Conservation (phyloP, 23 tunicate genomes). For the Diplosoma virens region DNA sequence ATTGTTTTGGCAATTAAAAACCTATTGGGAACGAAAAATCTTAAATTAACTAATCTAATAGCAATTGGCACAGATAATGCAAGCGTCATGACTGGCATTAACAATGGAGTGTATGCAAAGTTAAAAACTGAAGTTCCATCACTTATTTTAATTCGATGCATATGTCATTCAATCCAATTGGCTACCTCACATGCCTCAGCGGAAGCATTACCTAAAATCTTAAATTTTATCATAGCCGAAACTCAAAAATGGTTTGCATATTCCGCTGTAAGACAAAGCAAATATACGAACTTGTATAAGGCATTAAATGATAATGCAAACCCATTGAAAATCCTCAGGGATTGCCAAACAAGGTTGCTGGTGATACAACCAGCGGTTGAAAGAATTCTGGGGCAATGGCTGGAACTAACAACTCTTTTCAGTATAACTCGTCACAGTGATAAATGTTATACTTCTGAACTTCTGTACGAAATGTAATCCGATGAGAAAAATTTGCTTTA, state of each 20-base stretch:
- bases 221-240: constrained; percentile 27
- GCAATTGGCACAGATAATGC: background rate
- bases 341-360: constrained; percentile 25
- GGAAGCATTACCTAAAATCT: background rate
- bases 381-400: constrained; percentile 20
- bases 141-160: constrained; percentile 25
- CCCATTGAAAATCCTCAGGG: constrained; percentile 13
- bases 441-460: constrained; percentile 40
- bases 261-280: constrained; percentile 2
- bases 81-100: too few relatives aligned
- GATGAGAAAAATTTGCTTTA: constrained; percentile 26
- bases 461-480: constrained; percentile 26
- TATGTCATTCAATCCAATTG: constrained; percentile 41
- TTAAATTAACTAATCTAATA: background rate
- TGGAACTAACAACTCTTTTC: constrained; percentile 30
- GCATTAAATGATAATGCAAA: constrained; percentile 1
- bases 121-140: constrained; percentile 6
- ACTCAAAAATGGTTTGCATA: too few relatives aligned
- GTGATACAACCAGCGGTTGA: background rate
- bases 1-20: background rate
- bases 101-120: too few relatives aligned
- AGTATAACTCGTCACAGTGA: constrained; percentile 14
- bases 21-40: background rate
- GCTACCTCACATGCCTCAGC: background rate
- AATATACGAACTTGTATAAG: constrained; percentile 26